Base-by-base conservation (phyloP, 2,113 vertebrate species). In the Morone chrysops region DNA sequence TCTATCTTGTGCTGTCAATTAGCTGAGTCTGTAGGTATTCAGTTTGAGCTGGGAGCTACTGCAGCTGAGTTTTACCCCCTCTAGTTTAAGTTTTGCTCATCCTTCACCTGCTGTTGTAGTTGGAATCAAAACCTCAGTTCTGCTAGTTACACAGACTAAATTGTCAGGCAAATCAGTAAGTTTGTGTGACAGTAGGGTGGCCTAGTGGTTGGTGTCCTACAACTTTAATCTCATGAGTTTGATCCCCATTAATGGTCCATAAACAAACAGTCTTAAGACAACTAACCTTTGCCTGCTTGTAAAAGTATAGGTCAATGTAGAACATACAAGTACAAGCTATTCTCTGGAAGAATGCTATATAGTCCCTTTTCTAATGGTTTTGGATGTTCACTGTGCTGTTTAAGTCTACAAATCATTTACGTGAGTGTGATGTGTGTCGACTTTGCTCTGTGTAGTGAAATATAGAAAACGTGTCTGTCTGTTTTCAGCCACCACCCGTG, bases 401-500 rank as follows among this genome's bases (percentile, higher is more conserved):
- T 36, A 6, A 60, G 31, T 31, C 31, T 31, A 31, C 31, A 31
- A 31, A 13, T 36, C 22, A 4, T 40, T 56, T 13, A 16, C 8
- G 3, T 8, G 4, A 25, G 31, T 10, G 56, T 18, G 62, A 48
- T 16, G n/a, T 48, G 20, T 63, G 48, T 40, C 40, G 12, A 22
- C 36, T 12, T 43, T 4, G 8, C 47, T 60, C 56, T 8, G 0
- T 73, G 54, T 47, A 50, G 22, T 7, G 60, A 67, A 76, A 36
- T 13, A 12, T 14, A 17, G 1, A 53, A 78, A 75, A 47, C 6
- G 0, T 25, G 73, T 31, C 0, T 31, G 2, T 82, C 1, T 57
- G 22, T 91, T 94, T 78, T 36, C 93, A 99, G 98, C 98, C 98
- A 20, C 98, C 98, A 75, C 98, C 98, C 65, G 96, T 95, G 88